These are phyloP conservation scores for Cyanoramphus novaezelandiae DNA, from an alignment of 2,113 vertebrate species.

Conservation along the genomic window DNA sequence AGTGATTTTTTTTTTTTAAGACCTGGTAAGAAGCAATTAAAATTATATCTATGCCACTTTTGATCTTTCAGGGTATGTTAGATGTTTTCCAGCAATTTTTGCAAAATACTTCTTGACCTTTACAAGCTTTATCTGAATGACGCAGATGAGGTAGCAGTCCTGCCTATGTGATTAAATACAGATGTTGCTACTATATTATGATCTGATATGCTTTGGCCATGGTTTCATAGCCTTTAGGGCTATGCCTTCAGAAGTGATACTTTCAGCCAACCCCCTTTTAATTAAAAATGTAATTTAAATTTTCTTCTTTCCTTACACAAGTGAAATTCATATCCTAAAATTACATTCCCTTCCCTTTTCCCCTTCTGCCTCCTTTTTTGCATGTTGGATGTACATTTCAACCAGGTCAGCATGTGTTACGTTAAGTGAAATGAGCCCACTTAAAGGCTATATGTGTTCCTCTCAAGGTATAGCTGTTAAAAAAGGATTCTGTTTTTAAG, in stretches of 20 bases:
- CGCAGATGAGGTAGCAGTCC: background rate
- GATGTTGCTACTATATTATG: background rate
- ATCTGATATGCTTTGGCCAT: background rate
- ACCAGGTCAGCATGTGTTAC: background rate
- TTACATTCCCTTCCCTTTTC: background rate
- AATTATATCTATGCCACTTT: background rate
- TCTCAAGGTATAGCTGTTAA: background rate
- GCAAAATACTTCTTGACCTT: background rate
- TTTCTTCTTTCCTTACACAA: background rate
- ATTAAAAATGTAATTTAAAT: background rate
- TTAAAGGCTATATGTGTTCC: background rate
- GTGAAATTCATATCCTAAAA: background rate
- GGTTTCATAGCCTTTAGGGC: background rate
- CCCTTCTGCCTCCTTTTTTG: fast-evolving
- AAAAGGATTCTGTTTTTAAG: background rate
- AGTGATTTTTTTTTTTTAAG: background rate
- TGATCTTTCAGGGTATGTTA: background rate
- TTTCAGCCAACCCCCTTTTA: background rate
- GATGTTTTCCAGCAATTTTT: background rate
- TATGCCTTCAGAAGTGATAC: background rate
- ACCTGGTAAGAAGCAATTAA: background rate
- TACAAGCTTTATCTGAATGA: background rate
- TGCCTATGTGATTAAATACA: background rate
- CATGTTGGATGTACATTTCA: background rate
- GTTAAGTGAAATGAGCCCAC: background rate